Evolutionary conservation across 2,888 invertebrate species (phyloP).

Genomic region (Zygaena filipendulae): DNA sequence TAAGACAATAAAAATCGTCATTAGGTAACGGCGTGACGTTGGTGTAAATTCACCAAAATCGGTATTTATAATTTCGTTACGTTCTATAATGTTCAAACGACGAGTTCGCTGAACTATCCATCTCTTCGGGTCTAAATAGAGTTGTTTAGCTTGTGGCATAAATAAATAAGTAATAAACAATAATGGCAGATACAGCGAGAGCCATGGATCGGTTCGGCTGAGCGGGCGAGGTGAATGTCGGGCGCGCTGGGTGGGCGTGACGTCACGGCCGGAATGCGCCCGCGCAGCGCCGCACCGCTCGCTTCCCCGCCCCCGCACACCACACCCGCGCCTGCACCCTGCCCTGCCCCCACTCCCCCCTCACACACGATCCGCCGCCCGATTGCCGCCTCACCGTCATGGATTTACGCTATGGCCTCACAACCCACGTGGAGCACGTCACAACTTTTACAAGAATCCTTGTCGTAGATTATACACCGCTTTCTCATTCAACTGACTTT

Average conservation of each 20-base stretch:
- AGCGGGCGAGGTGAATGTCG: conserved; percentile 54
- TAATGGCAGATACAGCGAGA: conserved; percentile 44
- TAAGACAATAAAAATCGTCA: no score
- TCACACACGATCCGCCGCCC: conserved; percentile 34
- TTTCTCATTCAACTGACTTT: no score
- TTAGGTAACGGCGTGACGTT: no score
- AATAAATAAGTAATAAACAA: conserved; percentile 45
- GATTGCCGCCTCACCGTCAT: conserved; percentile 19
- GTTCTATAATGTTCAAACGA: no score
- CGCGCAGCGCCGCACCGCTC: conserved; percentile 32
- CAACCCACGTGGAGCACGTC: neutral
- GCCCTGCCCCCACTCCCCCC: conserved; percentile 5
- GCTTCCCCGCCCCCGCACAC: conserved; percentile 17
- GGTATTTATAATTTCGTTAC: no score
- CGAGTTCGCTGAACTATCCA: conserved; percentile 28
- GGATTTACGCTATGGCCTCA: neutral
- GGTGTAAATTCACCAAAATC: no score
- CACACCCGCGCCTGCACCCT: conserved; percentile 27
- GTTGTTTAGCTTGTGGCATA: conserved; percentile 32
- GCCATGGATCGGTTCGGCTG: conserved; percentile 31
- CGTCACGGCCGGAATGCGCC: conserved; percentile 66
- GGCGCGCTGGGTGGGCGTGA: conserved; percentile 65
- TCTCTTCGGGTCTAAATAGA: conserved; percentile 28
- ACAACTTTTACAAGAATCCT: no score
- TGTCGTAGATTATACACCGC: no score